These are phyloP conservation scores for Sceloporus tristichus DNA, from an alignment of 2,113 vertebrate genomes.

Conservation along the genomic window DNA sequence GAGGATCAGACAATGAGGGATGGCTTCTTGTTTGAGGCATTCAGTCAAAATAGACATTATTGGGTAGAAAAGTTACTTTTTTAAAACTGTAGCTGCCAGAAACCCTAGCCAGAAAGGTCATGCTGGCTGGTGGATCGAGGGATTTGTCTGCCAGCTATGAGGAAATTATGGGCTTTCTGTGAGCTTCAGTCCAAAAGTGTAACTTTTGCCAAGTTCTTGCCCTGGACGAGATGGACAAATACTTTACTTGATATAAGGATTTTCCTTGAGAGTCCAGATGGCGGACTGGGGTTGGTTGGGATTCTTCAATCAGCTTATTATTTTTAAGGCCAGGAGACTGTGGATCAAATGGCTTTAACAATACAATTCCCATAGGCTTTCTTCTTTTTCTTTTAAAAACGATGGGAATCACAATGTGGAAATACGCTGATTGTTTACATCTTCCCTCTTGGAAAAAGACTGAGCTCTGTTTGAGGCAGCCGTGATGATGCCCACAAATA, in stretches of 20 bases:
- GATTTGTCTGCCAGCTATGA: no score
- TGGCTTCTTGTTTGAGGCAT: not conserved
- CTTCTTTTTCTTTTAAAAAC: not conserved
- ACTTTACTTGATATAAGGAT: not conserved
- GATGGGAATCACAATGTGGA: not conserved
- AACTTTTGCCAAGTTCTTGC: no score
- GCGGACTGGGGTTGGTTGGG: not conserved
- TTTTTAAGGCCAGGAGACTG: not conserved
- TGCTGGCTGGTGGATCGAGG: not conserved
- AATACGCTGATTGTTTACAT: not conserved
- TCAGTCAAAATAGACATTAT: not conserved
- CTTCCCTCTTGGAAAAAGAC: not conserved
- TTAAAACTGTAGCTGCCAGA: no score
- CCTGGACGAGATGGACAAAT: not conserved
- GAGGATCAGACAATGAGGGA: not conserved
- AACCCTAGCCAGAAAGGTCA: no score
- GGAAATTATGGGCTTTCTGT: no score
- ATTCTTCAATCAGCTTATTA: not conserved
- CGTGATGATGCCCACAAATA: not conserved
- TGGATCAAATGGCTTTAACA: not conserved
- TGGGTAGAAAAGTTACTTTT: not conserved
- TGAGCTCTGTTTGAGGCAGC: no score
- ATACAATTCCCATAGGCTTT: not conserved
- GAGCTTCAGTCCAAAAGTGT: no score
- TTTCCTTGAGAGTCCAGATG: not conserved